Evolutionary conservation across 2,113 vertebrate genomes (phyloP), one percentile per base, ranked within the genome.

Genomic region (Amphiprion ocellaris): DNA sequence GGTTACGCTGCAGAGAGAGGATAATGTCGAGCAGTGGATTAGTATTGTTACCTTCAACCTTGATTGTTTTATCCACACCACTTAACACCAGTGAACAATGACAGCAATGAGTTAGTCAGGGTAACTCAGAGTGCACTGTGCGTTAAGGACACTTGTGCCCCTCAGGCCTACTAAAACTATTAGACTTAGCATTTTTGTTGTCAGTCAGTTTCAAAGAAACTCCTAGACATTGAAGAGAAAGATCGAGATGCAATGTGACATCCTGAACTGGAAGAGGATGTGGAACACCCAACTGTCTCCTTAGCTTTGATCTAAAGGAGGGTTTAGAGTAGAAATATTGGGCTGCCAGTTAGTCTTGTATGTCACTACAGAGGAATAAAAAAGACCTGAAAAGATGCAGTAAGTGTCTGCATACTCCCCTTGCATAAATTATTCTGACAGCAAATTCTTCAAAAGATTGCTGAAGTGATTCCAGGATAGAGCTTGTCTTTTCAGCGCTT

Each of bases 401-500:
- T 77, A 79, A 89, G 78, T 83, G 79, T 82, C 81, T 67, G 74
- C 79, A 52, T 75, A 54, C 69, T 77, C 67, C 28, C 71, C 53
- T 65, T 82, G 84, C 83, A 92, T 90, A 74, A 76, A 89, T 89
- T 88, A 89, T 84, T 84, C 87, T 81, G 87, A 89, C 90, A 89
- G 80, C 41, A 87, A 83, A 86, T 77, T 76, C 85, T 89, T 87
- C 77, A 92, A 88, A 92, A 90, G 82, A 82, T 77, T 39, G 63
- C 24, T 73, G 62, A 82, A 86, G 77, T 77, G 82, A 88, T 88
- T 88, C 82, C 50, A 41, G 80, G 75, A 77, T 75, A 79, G 64
- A 69, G 69, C 56, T 87, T 44, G 65, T 83, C 80, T 87, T 79
- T 67, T 67, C 41, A 2, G 53, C 10, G 65, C 79, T 50, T 90